These are phyloP conservation scores for Benitochromis conjunctus DNA, from an alignment of 2,113 vertebrate species.

Conservation along the genomic window DNA sequence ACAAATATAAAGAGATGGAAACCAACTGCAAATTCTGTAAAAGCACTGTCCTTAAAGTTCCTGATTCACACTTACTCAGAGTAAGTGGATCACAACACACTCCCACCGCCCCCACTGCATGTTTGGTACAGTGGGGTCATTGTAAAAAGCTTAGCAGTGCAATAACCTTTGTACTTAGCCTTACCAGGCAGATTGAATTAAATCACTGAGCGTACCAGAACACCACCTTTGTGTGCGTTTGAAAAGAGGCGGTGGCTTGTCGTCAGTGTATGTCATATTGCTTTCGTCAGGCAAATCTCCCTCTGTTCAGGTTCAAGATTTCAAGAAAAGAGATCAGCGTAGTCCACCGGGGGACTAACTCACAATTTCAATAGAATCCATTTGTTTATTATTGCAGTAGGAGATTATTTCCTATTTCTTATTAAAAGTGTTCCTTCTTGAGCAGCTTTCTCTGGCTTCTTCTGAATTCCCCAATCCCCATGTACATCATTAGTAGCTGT, in stretches of 20 bases:
- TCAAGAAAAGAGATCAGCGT: slow-evolving; percentile 18
- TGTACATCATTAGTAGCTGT: not conserved
- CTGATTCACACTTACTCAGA: not conserved
- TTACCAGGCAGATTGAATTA: slow-evolving; percentile 15
- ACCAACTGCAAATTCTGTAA: not conserved
- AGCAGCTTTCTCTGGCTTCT: not conserved
- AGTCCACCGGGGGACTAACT: not conserved
- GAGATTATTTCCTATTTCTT: slow-evolving; percentile 13
- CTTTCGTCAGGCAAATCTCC: slow-evolving; percentile 24
- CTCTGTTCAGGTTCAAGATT: slow-evolving; percentile 37
- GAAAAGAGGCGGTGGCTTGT: slow-evolving; percentile 41
- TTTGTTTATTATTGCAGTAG: slow-evolving; percentile 6
- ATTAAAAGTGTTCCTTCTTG: not conserved
- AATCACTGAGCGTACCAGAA: slow-evolving; percentile 16
- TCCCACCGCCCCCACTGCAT: not conserved
- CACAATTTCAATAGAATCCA: not conserved
- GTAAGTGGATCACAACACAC: slow-evolving; percentile 13
- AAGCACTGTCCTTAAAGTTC: not conserved
- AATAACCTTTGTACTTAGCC: slow-evolving; percentile 34
- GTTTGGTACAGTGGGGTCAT: not conserved
- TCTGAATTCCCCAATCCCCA: not conserved
- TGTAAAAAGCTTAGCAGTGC: slow-evolving; percentile 17
- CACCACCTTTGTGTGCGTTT: slow-evolving; percentile 1
- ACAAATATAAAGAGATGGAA: slow-evolving; percentile 30
- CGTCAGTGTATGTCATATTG: slow-evolving; percentile 52